These are phyloP conservation scores for Aleadryas rufinucha DNA, from an alignment of 2,113 vertebrate species.

Conservation along the genomic window DNA sequence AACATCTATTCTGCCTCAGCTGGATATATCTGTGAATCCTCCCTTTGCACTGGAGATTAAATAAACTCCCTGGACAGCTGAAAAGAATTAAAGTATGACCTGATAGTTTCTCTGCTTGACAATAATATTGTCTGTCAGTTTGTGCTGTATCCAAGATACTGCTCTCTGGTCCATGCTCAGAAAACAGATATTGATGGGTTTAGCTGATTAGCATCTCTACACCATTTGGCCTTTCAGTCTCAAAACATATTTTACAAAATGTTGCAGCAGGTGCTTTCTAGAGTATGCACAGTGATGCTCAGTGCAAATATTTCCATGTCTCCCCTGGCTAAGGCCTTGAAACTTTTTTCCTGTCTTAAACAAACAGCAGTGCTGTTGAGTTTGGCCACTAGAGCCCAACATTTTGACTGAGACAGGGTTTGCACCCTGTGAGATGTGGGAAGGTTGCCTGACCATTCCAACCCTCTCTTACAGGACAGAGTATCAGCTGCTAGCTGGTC, in stretches of 20 bases:
- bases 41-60: constrained; percentile 39
- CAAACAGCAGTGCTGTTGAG: neutral
- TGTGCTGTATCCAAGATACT: constrained; percentile 52
- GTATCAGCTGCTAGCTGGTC: neutral
- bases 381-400: neutral
- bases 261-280: neutral
- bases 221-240: constrained; percentile 25
- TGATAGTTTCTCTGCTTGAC: constrained; percentile 29
- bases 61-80: neutral
- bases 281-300: neutral
- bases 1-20: neutral
- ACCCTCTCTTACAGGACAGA: neutral
- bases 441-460: neutral
- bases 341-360: neutral
- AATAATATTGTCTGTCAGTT: constrained; percentile 31
- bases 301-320: neutral
- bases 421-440: neutral
- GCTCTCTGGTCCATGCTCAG: constrained; percentile 29
- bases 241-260: constrained; percentile 32
- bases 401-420: neutral
- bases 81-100: constrained; percentile 48
- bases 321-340: neutral
- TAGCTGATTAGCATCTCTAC: constrained; percentile 49
- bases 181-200: constrained; percentile 43
- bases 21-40: constrained; percentile 24